Base-by-base conservation (phyloP, 2,797 vertebrate genomes). In the Heliangelus exortis region DNA sequence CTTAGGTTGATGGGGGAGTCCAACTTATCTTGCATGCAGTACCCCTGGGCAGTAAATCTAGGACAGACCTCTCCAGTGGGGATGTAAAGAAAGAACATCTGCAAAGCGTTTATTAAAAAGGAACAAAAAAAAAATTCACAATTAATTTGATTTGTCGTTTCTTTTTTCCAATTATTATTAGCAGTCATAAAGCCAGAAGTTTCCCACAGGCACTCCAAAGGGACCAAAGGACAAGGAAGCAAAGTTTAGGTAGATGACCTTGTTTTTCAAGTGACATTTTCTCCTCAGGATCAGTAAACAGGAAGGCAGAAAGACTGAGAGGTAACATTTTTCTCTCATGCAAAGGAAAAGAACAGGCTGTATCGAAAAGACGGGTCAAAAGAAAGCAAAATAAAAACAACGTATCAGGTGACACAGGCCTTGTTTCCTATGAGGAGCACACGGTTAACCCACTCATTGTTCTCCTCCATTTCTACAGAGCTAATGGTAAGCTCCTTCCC, bases 231-330 rank as follows among this genome's bases (percentile, higher is more conserved):
- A 96, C 10, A 59, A 92, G 79, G 93, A 94, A 83, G 77, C 83
- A 69, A 75, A 79, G 82, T 86, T 26, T 62, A 89, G 76, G n/a
- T 3, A 73, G n/a, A 95, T 75, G 96, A 97, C 96, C 96, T 96
- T 95, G 97, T 96, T 94, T 95, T 88, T 51, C 26, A n/a, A 78
- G 65, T 10, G 39, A 65, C 21, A 13, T 55, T 76, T 90, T 66
- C 34, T 76, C 47, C 75, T 75, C 20, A 20, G 45, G 28, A 67
- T 71, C 25, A 72, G 72, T 62, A 74, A 87, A 87, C 13, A 45
- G 43, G 21, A 84, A 15, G 25, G 20, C 36, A 68, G 65, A 50
- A 45, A 47, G 28, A 11, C 3, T 4, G 26, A 53, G n/a, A 41
- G 71, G 12, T 6, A 48, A 8, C 1, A 2, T 55, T 84, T 26